Percentiles rank a stretch among this genome's conserved stretches.
phyloP scores from a whole-genome alignment of 2,888 invertebrate genomes.

The Agrotis puta region DNA sequence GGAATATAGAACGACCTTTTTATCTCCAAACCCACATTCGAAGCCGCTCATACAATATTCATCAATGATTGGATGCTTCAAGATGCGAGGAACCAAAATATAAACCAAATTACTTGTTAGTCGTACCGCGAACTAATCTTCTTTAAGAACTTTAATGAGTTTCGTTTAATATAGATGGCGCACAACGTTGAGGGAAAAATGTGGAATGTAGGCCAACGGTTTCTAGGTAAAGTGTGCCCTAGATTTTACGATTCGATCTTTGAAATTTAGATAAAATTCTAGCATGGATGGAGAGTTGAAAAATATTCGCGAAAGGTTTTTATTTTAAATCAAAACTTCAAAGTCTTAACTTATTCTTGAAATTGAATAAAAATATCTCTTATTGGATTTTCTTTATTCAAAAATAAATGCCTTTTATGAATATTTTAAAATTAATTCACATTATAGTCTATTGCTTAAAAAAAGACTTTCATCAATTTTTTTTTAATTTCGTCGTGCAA shows the following conservation, averaged over 20 bases:
- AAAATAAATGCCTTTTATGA: too few relatives aligned
- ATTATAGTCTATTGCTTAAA: too few relatives aligned
- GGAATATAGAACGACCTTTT: conserved; percentile 16
- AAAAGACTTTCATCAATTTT: not conserved
- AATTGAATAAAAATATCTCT: not conserved
- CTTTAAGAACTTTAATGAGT: conserved; percentile 30
- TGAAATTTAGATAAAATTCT: not conserved
- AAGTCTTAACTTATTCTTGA: not conserved
- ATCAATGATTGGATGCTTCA: conserved; percentile 38
- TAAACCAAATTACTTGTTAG: conserved; percentile 34
- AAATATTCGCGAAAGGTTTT: not conserved
- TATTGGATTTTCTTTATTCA: not conserved
- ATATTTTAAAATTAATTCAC: too few relatives aligned
- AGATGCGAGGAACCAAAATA: conserved; percentile 27
- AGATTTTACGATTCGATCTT: conserved; percentile 2
- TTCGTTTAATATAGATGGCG: conserved; percentile 8
- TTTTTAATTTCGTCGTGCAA: too few relatives aligned
- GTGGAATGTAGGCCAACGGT: conserved; percentile 33
- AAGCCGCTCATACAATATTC: conserved; percentile 49
- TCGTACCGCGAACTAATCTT: conserved; percentile 27
- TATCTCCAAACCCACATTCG: conserved; percentile 18
- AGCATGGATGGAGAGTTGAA: not conserved
- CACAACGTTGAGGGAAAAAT: conserved; percentile 13
- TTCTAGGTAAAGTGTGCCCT: conserved; percentile 13
- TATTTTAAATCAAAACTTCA: not conserved